phyloP scores from a whole-genome alignment of 2,888 invertebrate species.

The Eristalis arbustorum region DNA sequence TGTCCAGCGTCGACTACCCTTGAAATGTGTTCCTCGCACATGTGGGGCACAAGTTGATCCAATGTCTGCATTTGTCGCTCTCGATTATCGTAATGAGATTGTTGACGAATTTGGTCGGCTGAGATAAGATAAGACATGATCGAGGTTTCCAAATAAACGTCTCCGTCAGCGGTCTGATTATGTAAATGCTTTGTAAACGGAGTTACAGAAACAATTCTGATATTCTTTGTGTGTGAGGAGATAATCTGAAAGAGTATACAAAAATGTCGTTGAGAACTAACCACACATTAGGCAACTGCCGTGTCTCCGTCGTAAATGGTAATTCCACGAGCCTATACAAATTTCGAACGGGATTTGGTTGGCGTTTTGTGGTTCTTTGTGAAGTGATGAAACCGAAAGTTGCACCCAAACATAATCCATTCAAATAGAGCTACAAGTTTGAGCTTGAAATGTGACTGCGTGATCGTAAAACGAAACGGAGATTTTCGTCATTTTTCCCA shows the following conservation, averaged over 20 bases:
- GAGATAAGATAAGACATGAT: slow-evolving; percentile 35
- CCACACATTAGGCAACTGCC: background rate
- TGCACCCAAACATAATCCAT: background rate
- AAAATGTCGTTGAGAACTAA: background rate
- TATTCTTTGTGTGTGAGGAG: background rate
- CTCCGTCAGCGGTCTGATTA: too few species aligned
- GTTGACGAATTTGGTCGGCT: background rate
- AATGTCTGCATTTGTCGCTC: background rate
- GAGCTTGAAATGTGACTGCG: background rate
- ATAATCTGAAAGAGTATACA: background rate
- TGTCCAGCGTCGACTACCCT: slow-evolving; percentile 11
- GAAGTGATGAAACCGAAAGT: background rate
- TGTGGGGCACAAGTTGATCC: background rate
- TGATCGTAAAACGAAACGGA: background rate
- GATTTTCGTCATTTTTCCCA: background rate
- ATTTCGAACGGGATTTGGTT: background rate
- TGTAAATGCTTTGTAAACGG: background rate
- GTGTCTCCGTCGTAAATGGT: background rate
- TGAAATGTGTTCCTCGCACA: slow-evolving; percentile 24
- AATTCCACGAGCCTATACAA: background rate
- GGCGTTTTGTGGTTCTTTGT: background rate
- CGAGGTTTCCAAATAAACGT: background rate
- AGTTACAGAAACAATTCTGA: background rate
- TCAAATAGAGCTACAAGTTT: background rate
- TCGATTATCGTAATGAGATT: background rate